phyloP scores from a whole-genome alignment of 2,888 invertebrate genomes.

The Melolontha melolontha region DNA sequence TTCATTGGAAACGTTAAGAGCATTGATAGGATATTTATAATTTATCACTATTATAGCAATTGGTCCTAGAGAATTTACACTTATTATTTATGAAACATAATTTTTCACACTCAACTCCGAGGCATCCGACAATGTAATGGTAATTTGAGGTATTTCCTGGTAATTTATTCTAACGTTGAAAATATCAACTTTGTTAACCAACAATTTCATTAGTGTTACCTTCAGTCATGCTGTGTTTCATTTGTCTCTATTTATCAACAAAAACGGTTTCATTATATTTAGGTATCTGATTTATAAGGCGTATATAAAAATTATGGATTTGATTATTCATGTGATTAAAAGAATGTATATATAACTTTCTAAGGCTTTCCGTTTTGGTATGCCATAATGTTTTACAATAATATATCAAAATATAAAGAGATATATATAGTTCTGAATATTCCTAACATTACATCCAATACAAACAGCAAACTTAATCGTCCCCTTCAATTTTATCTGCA shows the following conservation, averaged over 20 bases:
- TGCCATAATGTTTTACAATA: too few relatives aligned
- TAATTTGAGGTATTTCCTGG: slow-evolving; percentile 30
- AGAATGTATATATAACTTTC: too few relatives aligned
- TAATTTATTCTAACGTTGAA: slow-evolving; percentile 28
- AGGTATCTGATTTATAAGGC: slow-evolving; percentile 8
- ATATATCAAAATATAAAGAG: too few relatives aligned
- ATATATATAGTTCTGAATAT: too few relatives aligned
- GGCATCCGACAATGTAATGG: slow-evolving; percentile 7
- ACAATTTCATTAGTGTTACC: slow-evolving; percentile 7
- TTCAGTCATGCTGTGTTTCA: neutral
- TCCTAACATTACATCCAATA: too few relatives aligned
- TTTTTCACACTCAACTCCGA: slow-evolving; percentile 19
- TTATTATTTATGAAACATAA: slow-evolving; percentile 24
- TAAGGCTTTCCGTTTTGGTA: too few relatives aligned
- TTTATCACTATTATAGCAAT: slow-evolving; percentile 19
- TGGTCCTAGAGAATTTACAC: neutral
- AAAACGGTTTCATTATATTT: slow-evolving; percentile 6
- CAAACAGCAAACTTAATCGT: too few relatives aligned
- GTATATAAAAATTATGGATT: slow-evolving; percentile 5
- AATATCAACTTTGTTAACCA: slow-evolving; percentile 6
- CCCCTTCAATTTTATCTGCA: too few relatives aligned
- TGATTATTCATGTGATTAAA: too few relatives aligned
- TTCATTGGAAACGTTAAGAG: slow-evolving; percentile 21
- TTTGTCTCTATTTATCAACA: slow-evolving; percentile 29
- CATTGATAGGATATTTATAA: slow-evolving; percentile 8